Conservation (phyloP, 2,888 invertebrate genomes). For the Empis livida region DNA sequence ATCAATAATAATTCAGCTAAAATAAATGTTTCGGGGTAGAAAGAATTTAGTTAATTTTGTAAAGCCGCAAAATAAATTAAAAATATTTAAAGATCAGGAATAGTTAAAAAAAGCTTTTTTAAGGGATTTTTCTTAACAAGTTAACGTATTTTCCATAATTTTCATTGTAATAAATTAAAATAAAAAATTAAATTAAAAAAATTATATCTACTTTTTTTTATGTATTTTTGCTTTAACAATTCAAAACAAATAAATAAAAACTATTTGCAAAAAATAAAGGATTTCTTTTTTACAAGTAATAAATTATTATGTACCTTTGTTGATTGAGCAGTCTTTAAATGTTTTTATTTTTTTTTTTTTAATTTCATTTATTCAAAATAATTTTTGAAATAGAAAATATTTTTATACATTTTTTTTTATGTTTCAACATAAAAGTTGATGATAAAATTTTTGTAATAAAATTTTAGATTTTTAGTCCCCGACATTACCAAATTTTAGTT, state of each 20-base stretch:
- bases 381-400: constrained; percentile 8
- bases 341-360: background rate
- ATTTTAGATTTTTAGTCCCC: background rate
- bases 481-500: background rate
- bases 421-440: constrained; percentile 1
- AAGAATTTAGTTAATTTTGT: no score
- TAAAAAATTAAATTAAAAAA: no score
- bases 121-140: no score
- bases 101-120: no score
- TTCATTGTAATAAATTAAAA: no score
- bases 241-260: constrained; percentile 8
- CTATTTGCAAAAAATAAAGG: constrained; percentile 4
- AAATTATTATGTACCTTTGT: constrained; percentile 31
- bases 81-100: no score
- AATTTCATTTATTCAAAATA: constrained; percentile 4
- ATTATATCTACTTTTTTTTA: no score
- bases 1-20: no score
- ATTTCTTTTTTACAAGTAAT: constrained; percentile 8
- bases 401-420: constrained; percentile 7
- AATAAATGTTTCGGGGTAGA: no score
- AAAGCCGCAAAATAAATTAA: no score
- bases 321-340: constrained; percentile 31
- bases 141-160: no score
- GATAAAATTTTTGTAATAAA: background rate
- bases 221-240: no score